Evolutionary conservation across 2,888 invertebrate species (phyloP), one percentile per base, ranked within the genome.

Genomic region (Cantharis rufa): DNA sequence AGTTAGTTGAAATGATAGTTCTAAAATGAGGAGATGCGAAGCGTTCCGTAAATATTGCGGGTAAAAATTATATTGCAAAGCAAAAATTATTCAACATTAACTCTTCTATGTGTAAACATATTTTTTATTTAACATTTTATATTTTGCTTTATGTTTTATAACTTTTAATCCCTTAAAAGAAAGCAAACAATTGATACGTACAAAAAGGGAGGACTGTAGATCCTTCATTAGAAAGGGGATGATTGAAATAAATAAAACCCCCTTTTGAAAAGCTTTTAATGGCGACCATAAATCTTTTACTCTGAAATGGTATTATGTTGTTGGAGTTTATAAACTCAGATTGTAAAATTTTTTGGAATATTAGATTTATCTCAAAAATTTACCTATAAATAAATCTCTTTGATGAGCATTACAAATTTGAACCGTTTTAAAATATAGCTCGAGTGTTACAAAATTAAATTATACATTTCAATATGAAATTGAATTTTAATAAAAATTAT

Each of bases 1-100:
- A 81, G 78, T 82, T 80, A 80, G 77, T 77, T 78, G 76, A 78
- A 79, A 80, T 80, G 77, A 76, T 81, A 81, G 81, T 82, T 82
- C 80, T 76, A 76, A 78, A 79, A 78, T 76, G 79, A 48, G n/a
- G 5, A 48, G 48, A 48, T 48, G 7, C n/a, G n/a, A 48, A 48
- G 48, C n/a, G n/a, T 48, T 48, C 32, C 32, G 32, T 48, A 48
- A 48, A 48, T 48, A 48, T n/a, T 48, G n/a, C 32, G n/a, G 32
- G 3, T 48, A 48, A 48, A 48, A 48, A 48, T 48, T 48, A 48
- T n/a, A 48, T 13, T 48, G 5, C 32, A 13, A 18, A 48, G 32
- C 5, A n/a, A 48, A n/a, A 5, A 48, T 48, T 13, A 48, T 48
- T 48, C n/a, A n/a, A 48, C n/a, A 48, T 48, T n/a, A n/a, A 7